Base-by-base conservation (phyloP, 2,888 invertebrate genomes). In the Drosophila barbarae region DNA sequence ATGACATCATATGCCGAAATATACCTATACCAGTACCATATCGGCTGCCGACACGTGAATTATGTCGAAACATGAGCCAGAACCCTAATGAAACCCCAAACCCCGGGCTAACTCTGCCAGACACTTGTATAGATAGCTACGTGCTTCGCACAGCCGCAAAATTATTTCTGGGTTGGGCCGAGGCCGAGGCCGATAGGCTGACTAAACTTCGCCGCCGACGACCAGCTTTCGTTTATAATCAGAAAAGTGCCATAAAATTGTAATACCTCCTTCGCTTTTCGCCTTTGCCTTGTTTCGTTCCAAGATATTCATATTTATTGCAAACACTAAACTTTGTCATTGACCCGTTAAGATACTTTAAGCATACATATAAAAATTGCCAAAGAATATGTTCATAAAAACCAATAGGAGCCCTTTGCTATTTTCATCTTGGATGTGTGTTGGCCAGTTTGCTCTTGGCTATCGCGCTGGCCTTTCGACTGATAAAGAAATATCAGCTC, bases 191-290 rank as follows among this genome's bases (percentile, higher is more conserved):
- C 34, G 41, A 30, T 38, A 23, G 50, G 53, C 56, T 74, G 65
- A 71, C 71, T 51, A 63, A 67, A 54, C 63, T 55, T 28, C 10
- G 35, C 35, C 54, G 10, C 28, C 44, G 47, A 55, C 23, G 47
- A 51, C 26, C 39, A 61, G 73, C 80, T 82, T 77, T 78, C 79
- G 84, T 78, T 82, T 76, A 84, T 78, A 84, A 78, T 78, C 85
- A 74, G 80, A 42, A 56, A 49, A 71, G 50, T 63, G 54, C 34
- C 64, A 64, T 67, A 53, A 78, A 73, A 68, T 52, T 52, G 58
- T 69, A 71, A 58, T 65, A 56, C 64, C 69, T 71, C 58, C 44
- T 38, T 39, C 39, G 34, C 47, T 39, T 54, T 53, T 23, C 39
- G 39, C 21, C 39, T n/a, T 56, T n/a, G 50, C 28, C 55, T 46